Evolutionary conservation across 2,113 vertebrate species (phyloP).

Genomic region (Rhinopomastus cyanomelas): DNA sequence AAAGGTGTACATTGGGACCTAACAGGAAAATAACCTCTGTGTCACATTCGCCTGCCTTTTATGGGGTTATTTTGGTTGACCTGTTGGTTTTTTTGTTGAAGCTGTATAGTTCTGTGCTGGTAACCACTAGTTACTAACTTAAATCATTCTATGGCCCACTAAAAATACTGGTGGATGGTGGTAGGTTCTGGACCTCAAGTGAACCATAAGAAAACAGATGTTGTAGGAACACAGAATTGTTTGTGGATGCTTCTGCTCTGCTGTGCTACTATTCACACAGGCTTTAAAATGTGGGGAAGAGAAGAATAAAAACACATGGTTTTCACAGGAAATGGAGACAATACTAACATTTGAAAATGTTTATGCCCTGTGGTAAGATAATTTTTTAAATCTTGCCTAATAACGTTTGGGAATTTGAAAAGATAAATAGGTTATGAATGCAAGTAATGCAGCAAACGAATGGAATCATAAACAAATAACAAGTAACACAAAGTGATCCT

Average conservation of each 20-base stretch:
- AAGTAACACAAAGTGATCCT: constrained; percentile 33
- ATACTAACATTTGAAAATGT: constrained; percentile 25
- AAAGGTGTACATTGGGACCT: constrained; percentile 31
- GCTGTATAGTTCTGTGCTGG: neutral
- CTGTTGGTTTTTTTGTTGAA: constrained; percentile 3
- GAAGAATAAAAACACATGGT: constrained; percentile 51
- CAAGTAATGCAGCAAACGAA: constrained; percentile 17
- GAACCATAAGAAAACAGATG: constrained; percentile 47
- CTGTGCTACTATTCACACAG: neutral
- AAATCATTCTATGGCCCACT: constrained; percentile 55
- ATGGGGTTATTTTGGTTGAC: neutral
- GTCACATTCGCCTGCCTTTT: constrained; percentile 17
- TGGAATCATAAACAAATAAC: constrained; percentile 22
- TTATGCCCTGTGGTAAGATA: constrained; percentile 43
- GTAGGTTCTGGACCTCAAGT: constrained; percentile 44
- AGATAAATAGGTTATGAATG: constrained; percentile 47
- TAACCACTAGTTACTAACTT: constrained; percentile 51
- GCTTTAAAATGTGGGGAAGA: constrained; percentile 28
- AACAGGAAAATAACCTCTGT: constrained; percentile 29
- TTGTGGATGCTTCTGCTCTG: constrained; percentile 19
- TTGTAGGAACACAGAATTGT: constrained; percentile 36
- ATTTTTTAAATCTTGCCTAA: constrained; percentile 42
- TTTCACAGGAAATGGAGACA: constrained; percentile 56
- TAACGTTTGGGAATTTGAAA: constrained; percentile 19
- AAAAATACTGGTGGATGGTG: constrained; percentile 54